These are phyloP conservation scores for Lumbricus terrestris DNA, from an alignment of 2,888 invertebrate genomes.

Conservation along the genomic window DNA sequence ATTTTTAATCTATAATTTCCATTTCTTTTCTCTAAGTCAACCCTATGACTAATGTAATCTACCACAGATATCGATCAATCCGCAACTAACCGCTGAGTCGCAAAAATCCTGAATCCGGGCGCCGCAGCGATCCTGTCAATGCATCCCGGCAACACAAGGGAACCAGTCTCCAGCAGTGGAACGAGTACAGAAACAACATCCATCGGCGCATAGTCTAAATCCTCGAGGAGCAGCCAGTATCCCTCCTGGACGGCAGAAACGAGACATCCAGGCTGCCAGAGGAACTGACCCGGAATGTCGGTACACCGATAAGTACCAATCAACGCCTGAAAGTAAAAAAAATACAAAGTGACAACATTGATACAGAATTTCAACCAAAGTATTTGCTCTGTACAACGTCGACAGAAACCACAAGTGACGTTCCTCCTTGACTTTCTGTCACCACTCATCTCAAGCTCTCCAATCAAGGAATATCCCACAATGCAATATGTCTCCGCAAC, in stretches of 20 bases:
- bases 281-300: slow-evolving; percentile 93
- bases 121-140: slow-evolving; percentile 76
- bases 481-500: too few relatives aligned
- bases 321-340: slow-evolving; percentile 64
- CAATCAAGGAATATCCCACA: too few relatives aligned
- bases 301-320: slow-evolving; percentile 91
- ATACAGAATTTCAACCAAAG: neutral
- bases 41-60: too few relatives aligned
- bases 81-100: slow-evolving; percentile 71
- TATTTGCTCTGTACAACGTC: neutral
- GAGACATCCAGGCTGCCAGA: slow-evolving; percentile 92
- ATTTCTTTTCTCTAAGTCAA: too few relatives aligned
- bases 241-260: slow-evolving; percentile 66
- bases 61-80: neutral
- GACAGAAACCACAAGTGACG: neutral
- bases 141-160: slow-evolving; percentile 83
- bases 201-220: slow-evolving; percentile 87
- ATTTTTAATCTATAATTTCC: too few relatives aligned
- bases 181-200: slow-evolving; percentile 87
- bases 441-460: too few relatives aligned
- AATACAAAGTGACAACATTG: neutral
- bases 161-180: slow-evolving; percentile 79
- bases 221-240: slow-evolving; percentile 89
- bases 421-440: too few relatives aligned
- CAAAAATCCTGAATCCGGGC: slow-evolving; percentile 87